phyloP scores from a whole-genome alignment of 1,140 invertebrate species.

The Charaxes varanes region DNA sequence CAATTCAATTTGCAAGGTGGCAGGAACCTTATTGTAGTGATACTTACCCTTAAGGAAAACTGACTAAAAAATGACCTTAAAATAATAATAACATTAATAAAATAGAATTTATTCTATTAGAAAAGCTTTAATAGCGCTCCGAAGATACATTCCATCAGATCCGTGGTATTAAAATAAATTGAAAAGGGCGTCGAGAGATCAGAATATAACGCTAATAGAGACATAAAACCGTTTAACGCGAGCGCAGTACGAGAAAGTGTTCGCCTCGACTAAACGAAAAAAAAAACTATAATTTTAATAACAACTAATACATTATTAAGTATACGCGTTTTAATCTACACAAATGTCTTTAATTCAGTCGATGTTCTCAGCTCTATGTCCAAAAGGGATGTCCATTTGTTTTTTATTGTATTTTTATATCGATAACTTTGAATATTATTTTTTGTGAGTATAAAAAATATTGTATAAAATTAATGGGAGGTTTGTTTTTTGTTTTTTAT shows the following conservation, averaged over 20 bases:
- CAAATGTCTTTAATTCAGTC: constrained; percentile 52
- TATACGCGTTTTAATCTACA: constrained; percentile 58
- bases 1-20: too few species aligned
- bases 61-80: too few species aligned
- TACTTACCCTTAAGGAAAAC: too few species aligned
- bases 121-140: too few species aligned
- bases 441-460: too few species aligned
- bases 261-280: constrained; percentile 14
- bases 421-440: constrained; percentile 10
- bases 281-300: constrained; percentile 37
- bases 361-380: constrained; percentile 30
- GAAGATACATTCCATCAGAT: constrained; percentile 3
- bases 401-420: constrained; percentile 5
- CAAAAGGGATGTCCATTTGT: constrained; percentile 15
- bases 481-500: too few species aligned
- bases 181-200: constrained; percentile 17
- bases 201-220: constrained; percentile 19
- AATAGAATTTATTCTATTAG: too few species aligned
- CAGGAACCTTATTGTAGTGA: too few species aligned
- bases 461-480: too few species aligned
- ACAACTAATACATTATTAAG: constrained; percentile 49
- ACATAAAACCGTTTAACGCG: constrained; percentile 20
- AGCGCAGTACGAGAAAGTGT: constrained; percentile 21
- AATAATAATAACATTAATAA: constrained; percentile 1
- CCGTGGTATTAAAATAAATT: constrained; percentile 18